Conservation (phyloP, 2,797 vertebrate species). For the Bovichtus variegatus region DNA sequence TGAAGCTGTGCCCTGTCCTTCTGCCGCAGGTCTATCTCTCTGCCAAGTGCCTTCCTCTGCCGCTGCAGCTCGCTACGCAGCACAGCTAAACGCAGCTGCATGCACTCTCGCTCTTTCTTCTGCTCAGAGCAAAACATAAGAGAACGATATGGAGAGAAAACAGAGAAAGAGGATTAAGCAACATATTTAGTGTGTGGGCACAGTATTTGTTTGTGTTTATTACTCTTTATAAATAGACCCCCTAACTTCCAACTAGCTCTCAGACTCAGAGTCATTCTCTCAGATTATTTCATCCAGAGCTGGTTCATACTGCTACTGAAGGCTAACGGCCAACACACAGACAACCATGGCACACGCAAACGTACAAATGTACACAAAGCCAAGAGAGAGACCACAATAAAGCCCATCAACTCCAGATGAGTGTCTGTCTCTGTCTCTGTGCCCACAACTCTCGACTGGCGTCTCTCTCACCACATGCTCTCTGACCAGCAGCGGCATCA, state of each 20-base stretch:
- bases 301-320: not conserved
- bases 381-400: slow-evolving; percentile 30
- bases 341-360: not conserved
- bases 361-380: not conserved
- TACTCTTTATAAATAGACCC: slow-evolving; percentile 38
- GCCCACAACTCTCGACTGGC: slow-evolving; percentile 22
- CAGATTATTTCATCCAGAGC: not conserved
- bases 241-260: slow-evolving; percentile 30
- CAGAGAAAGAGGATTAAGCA: slow-evolving; percentile 19
- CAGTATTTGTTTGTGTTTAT: slow-evolving; percentile 33
- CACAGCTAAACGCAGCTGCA: slow-evolving; percentile 93
- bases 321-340: not conserved
- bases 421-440: slow-evolving; percentile 12
- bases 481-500: slow-evolving; percentile 42
- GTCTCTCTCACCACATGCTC: slow-evolving; percentile 44
- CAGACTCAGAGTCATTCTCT: not conserved
- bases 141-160: slow-evolving; percentile 27
- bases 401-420: slow-evolving; percentile 36
- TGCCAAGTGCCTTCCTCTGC: slow-evolving; percentile 92
- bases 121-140: slow-evolving; percentile 61
- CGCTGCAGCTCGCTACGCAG: slow-evolving; percentile 94
- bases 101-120: slow-evolving; percentile 97
- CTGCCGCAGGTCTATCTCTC: slow-evolving; percentile 90
- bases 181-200: slow-evolving; percentile 44
- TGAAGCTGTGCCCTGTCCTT: slow-evolving; percentile 88